Percentiles rank a stretch among this genome's conserved stretches.
Evolutionary conservation across 2,888 invertebrate genomes (phyloP).

Genomic region (Nemotelus pantherinus): DNA sequence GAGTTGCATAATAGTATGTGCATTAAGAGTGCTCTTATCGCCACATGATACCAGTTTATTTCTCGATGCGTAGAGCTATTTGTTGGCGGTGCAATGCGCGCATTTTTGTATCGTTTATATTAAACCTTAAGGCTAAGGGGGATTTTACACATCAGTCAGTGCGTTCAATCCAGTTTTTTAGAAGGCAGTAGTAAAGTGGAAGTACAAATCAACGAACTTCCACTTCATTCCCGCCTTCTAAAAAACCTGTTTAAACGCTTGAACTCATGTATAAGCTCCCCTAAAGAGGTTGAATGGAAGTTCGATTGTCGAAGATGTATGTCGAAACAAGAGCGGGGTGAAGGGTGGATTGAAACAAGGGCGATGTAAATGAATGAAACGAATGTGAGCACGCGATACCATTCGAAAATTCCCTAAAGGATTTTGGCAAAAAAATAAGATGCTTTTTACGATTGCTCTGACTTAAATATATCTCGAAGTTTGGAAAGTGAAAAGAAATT

Average conservation of each 20-base stretch:
- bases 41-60: conserved; percentile 34
- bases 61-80: no score
- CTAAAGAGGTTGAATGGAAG: no score
- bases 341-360: background rate
- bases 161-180: no score
- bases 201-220: no score
- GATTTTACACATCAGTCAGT: background rate
- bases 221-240: no score
- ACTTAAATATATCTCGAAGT: conserved; percentile 5
- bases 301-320: background rate
- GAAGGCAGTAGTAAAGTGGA: no score
- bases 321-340: background rate
- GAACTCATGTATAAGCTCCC: no score
- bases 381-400: background rate
- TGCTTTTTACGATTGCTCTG: conserved; percentile 30
- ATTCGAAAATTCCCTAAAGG: conserved; percentile 12
- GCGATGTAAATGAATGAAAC: no score
- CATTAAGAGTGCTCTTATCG: conserved; percentile 39
- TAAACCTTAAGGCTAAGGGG: background rate
- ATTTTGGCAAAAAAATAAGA: conserved; percentile 13
- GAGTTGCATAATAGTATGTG: conserved; percentile 34
- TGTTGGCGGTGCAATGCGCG: background rate
- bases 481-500: background rate
- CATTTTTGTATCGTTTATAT: conserved; percentile 33
- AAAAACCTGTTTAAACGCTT: no score